Evolutionary conservation across 1,140 invertebrate genomes (phyloP), one percentile per base, ranked within the genome.

Genomic region (Drosophila erecta): DNA sequence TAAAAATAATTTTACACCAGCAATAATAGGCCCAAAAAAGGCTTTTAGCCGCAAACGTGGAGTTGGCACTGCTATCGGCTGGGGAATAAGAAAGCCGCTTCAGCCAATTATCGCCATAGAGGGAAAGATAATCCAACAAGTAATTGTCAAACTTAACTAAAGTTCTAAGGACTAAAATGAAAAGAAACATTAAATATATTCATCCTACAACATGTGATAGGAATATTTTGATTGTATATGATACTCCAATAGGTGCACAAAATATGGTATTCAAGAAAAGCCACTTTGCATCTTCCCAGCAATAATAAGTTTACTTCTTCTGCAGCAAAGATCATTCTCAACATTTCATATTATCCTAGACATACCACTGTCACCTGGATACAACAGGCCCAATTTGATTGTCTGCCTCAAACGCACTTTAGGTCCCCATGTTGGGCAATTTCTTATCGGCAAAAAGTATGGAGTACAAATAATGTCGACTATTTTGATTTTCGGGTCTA

Each of bases 401-500:
- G 53, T 65, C 14, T 53, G 10, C 27, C 17, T 8, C 24, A 15
- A 35, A 27, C 38, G 27, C 46, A 22, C 38, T 33, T 60, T 40
- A n/a, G 10, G 35, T 20, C 60, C 3, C 24, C 24, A 43, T 53
- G 33, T 67, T 38, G 7, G 14, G 35, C 40, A 22, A 56, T 69
- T 70, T 69, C 64, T 70, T 70, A 70, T 70, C 66, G 50, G 11
- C 47, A 53, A 47, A 64, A 56, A 66, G 60, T 44, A 53, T 61
- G 41, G 60, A 54, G 44, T 50, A 57, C 66, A 70, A 70, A 56
- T 40, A 70, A 4, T 27, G 50, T 69, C 51, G 35, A 70, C 41
- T 40, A 69, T 49, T 70, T 70, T 70, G 72, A 75, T 75, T 75
- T 64, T 74, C 20, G 35, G 27, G 71, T 50, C 71, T 54, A 51